A percentile compares a stretch with the other conserved stretches of the same genome.
Evolutionary conservation across 2,797 vertebrate genomes (phyloP).

Genomic region (Rhincodon typus): DNA sequence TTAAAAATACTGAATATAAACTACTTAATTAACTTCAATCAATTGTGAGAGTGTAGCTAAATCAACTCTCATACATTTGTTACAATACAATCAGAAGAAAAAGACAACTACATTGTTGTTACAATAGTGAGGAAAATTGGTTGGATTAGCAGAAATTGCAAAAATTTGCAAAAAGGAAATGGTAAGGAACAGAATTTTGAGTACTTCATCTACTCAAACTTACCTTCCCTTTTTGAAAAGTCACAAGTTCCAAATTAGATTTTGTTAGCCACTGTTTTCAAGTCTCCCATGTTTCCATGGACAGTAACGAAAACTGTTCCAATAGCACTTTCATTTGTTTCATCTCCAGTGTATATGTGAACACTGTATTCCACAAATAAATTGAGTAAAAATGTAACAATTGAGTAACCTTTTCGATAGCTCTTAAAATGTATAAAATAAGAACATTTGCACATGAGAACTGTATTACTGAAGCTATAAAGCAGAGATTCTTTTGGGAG

Average conservation of each 20-base stretch:
- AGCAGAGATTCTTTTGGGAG: background rate
- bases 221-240: conserved; percentile 53
- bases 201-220: conserved; percentile 36
- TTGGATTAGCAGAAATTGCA: background rate
- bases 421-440: background rate
- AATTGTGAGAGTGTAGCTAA: background rate
- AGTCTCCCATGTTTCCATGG: conserved; percentile 49
- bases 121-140: background rate
- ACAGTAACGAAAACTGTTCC: conserved; percentile 48
- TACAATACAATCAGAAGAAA: background rate
- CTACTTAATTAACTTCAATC: background rate
- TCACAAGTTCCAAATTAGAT: conserved; percentile 41
- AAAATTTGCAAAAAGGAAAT: background rate
- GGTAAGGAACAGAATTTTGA: background rate
- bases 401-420: background rate
- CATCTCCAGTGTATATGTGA: conserved; percentile 49
- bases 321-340: conserved; percentile 46
- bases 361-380: conserved; percentile 52
- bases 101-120: background rate
- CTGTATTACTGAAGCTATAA: background rate
- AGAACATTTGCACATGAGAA: background rate
- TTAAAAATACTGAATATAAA: background rate
- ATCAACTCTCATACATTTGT: background rate
- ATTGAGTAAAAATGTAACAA: background rate
- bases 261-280: conserved; percentile 48